Base-by-base conservation (phyloP, 2,113 vertebrate genomes). In the Holacanthus passer region DNA sequence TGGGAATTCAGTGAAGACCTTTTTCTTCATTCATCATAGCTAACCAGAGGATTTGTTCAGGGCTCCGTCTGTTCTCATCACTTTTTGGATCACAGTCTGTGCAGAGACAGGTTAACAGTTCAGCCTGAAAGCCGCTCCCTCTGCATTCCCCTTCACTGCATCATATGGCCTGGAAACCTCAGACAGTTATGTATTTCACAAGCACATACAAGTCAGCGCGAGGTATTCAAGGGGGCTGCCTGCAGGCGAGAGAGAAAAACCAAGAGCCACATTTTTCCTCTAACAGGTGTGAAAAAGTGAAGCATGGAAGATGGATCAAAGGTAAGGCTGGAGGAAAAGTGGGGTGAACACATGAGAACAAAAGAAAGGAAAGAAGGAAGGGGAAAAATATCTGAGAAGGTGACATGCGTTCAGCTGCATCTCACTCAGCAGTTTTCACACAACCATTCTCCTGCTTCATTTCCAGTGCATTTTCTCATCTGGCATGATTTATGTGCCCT, bases 401-500 rank as follows among this genome's bases (percentile, higher is more conserved):
- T 53, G 65, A 53, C 47, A 55, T 68, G 62, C 11, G 37, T 39
- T 55, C 65, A 64, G 48, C 29, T 37, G 47, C 41, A 32, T 69
- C 80, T 69, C 73, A 55, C 31, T 81, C 48, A 83, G 77, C 31
- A 32, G 3, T 47, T 77, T 70, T 50, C 35, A 31, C 1, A 1
- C 39, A 70, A 43, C 56, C 29, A 7, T 16, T 32, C 32, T 50
- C 41, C 29, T 9, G 24, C 50, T 45, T 66, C 13, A 47, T 87
- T 81, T 83, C 58, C 24, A 13, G 43, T 65, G 59, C 43, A 0
- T 77, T 73, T 58, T 48, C 55, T 67, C 27, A 73, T 64, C 52
- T 48, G 50, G 16, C 16, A 24, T 85, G 72, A 85, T 85, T 87
- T 65, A 73, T 85, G 65, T 69, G 62, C 58, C 29, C 48, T 58